phyloP scores from a whole-genome alignment of 1,140 invertebrate species.

The Monomorium pharaonis region DNA sequence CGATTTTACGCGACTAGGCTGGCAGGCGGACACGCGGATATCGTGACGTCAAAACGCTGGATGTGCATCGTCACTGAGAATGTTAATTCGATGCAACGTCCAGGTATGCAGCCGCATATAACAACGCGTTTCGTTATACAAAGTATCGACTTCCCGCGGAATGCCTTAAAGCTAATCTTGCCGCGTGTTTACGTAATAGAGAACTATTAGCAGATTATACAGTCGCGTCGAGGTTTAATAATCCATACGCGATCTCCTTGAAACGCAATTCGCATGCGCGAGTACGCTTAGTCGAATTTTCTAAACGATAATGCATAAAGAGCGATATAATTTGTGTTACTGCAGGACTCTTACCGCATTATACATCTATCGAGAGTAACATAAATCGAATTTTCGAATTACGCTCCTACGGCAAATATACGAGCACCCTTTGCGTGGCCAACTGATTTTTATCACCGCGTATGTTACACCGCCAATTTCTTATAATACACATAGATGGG shows the following conservation, averaged over 20 bases:
- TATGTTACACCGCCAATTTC: slow-evolving; percentile 61
- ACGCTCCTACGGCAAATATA: slow-evolving; percentile 44
- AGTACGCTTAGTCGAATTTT: slow-evolving; percentile 8
- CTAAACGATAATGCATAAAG: no score
- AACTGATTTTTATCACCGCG: slow-evolving; percentile 72
- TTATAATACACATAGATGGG: slow-evolving; percentile 54
- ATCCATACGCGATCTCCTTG: background rate
- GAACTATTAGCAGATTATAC: background rate
- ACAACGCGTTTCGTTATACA: slow-evolving; percentile 38
- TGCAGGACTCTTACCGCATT: background rate
- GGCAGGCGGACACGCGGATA: background rate
- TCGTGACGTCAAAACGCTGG: slow-evolving; percentile 24
- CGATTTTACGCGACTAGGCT: background rate
- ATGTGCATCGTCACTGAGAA: slow-evolving; percentile 49
- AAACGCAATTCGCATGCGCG: slow-evolving; percentile 18
- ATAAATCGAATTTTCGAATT: slow-evolving; percentile 42
- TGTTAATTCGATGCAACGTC: slow-evolving; percentile 40
- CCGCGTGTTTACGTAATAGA: slow-evolving; percentile 12
- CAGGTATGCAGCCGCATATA: slow-evolving; percentile 16
- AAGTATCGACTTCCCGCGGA: slow-evolving; percentile 23
- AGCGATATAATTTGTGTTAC: slow-evolving; percentile 24
- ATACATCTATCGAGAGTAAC: slow-evolving; percentile 52
- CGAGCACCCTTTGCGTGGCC: slow-evolving; percentile 54
- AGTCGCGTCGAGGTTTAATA: slow-evolving; percentile 18
- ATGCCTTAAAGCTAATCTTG: slow-evolving; percentile 6